Conservation (phyloP, 2,113 vertebrate genomes). For the Pluvianellus socialis region DNA sequence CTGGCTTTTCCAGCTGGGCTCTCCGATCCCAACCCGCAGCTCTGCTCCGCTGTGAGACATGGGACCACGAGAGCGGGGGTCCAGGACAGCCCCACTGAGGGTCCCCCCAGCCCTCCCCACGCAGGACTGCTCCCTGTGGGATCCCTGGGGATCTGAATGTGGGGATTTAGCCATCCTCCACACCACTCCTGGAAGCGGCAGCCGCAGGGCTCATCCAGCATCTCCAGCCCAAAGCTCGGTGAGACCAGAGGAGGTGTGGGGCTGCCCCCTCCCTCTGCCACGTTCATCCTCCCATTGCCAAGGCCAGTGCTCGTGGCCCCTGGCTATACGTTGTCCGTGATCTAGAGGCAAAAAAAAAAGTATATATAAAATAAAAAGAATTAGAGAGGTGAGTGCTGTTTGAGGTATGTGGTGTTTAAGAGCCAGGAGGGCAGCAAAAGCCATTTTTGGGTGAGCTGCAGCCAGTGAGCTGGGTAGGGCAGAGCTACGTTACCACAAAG, state of each 20-base stretch:
- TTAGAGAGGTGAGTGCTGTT: accelerated
- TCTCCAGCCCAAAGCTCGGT: background rate
- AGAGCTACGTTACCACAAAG: background rate
- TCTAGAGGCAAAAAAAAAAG: accelerated
- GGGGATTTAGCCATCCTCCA: background rate
- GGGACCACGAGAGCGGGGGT: background rate
- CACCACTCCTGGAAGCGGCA: background rate
- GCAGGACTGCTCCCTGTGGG: accelerated
- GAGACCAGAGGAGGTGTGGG: accelerated
- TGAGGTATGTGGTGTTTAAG: accelerated
- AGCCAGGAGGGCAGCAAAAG: background rate
- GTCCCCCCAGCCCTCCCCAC: background rate
- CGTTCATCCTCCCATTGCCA: background rate
- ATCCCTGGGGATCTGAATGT: accelerated
- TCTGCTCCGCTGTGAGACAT: background rate
- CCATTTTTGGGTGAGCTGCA: background rate
- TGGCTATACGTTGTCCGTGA: background rate
- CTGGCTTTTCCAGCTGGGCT: background rate
- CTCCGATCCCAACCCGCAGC: accelerated
- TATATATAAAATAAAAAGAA: background rate
- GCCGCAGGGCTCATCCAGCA: accelerated
- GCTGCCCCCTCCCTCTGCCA: background rate
- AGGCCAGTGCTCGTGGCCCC: background rate
- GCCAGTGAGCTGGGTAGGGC: background rate
- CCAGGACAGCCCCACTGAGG: background rate